Conservation (phyloP, 2,113 vertebrate species). For the Hyperoodon ampullatus region DNA sequence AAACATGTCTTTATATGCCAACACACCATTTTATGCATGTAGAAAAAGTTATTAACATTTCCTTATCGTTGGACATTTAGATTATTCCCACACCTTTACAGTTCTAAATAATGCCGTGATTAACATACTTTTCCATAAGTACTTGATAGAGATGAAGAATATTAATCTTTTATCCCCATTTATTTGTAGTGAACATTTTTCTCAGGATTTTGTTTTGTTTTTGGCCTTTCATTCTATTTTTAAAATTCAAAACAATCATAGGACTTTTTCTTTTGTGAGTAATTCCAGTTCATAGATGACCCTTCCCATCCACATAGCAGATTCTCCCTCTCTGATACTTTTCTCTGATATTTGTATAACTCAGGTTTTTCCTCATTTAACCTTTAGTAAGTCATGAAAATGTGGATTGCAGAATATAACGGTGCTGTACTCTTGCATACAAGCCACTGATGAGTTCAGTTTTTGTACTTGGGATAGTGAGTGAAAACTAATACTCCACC, state of each 20-base stretch:
- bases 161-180: neutral
- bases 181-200: neutral
- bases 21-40: neutral
- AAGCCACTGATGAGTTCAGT: neutral
- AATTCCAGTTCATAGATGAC: too few relatives aligned
- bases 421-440: neutral
- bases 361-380: neutral
- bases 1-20: neutral
- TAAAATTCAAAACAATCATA: neutral
- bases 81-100: neutral
- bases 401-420: neutral
- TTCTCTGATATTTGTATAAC: neutral
- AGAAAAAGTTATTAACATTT: neutral
- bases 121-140: neutral
- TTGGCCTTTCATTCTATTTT: neutral
- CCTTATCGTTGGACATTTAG: neutral
- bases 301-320: neutral
- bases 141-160: neutral
- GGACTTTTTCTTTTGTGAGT: neutral
- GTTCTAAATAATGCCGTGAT: neutral
- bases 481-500: neutral
- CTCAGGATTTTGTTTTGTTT: neutral
- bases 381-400: neutral
- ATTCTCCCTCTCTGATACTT: neutral
- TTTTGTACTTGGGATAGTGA: neutral